Evolutionary conservation across 1,140 invertebrate genomes (phyloP), one percentile per base, ranked within the genome.

Genomic region (Dolichoris vasculosae): DNA sequence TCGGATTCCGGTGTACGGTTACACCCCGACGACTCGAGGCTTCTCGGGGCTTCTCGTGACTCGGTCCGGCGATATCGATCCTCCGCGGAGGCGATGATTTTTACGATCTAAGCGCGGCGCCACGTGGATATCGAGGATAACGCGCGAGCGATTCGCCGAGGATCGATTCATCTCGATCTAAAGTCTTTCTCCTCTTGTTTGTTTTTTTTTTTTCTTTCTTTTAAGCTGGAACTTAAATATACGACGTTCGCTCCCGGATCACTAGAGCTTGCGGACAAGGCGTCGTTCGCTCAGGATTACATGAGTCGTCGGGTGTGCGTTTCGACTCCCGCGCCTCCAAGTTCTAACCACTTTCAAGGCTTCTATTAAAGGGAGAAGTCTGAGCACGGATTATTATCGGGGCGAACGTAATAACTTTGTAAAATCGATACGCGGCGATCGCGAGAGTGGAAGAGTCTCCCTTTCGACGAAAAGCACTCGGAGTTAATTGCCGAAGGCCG

Each of bases 291-390:
- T 6, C 6, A n/a, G 1, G 6, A n/a, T 30, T 63, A 0, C 59
- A n/a, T 6, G 23, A 2, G 6, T 30, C 26, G 6, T 63, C 26
- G 59, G 11, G 59, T n/a, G 4, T 6, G 4, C n/a, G n/a, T n/a
- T 4, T 63, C 1, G 7, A 63, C 6, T n/a, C 59, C 6, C 55
- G n/a, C 38, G 6, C 40, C 43, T 67, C 23, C 15, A n/a, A n/a
- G n/a, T n/a, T n/a, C n/a, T n/a, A n/a, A n/a, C n/a, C n/a, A n/a
- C n/a, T n/a, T n/a, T n/a, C n/a, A 30, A 4, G 79, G 63, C 80
- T 82, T 82, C 80, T 82, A 71, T 82, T 71, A 64, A 71, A 51
- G 71, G n/a, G 43, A 64, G 40, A 55, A 59, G 46, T 51, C 76
- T 4, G 76, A 2, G 9, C 17, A 9, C 46, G 43, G n/a, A 76